Base-by-base conservation (phyloP, 2,888 invertebrate genomes). In the Aphelenchoides bicaudatus region DNA sequence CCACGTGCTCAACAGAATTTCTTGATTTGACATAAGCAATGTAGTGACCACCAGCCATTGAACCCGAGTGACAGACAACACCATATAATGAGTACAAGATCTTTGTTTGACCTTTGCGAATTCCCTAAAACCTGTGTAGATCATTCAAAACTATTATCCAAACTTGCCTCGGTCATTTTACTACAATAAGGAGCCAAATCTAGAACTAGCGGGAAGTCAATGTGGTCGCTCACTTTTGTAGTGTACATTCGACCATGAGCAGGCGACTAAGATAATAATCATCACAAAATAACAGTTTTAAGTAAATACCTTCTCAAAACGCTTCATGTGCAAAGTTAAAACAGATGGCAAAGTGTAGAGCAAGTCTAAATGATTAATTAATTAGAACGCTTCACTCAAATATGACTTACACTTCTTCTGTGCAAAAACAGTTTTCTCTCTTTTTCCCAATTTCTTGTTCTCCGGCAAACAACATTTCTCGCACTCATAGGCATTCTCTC, bases 31-130 rank as follows among this genome's bases (percentile, higher is more conserved):
- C 90, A 78, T 91, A 96, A 4, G 94, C 91, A 0, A 91, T 89
- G 79, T 98, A 98, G 79, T 89, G 88, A 27, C 89, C 88, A 31
- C 91, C 89, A 75, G 88, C 87, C 80, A 94, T 86, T 2, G 88
- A 87, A 0, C 96, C 96, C 54, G 88, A 88, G 79, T 98, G 96
- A 78, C 91, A 91, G 2, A 96, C 93, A 0, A 98, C 87, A 0
- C 92, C 96, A 75, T 92, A 98, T 53, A 98, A 82, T 0, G 90
- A 87, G 80, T 96, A 96, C 28, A 89, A 81, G 37, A 91, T 82
- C 31, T 56, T 21, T 19, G 47, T 54, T 58, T 70, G 68, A 3
- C 61, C 61, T 3, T 56, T 39, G 1, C 29, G 10, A 10, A 73
- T 39, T 2, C 73, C 61, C 66, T 72, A 49, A 38, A 60, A 1